Base-by-base conservation (phyloP, 2,888 invertebrate genomes). In the Busseola fusca region DNA sequence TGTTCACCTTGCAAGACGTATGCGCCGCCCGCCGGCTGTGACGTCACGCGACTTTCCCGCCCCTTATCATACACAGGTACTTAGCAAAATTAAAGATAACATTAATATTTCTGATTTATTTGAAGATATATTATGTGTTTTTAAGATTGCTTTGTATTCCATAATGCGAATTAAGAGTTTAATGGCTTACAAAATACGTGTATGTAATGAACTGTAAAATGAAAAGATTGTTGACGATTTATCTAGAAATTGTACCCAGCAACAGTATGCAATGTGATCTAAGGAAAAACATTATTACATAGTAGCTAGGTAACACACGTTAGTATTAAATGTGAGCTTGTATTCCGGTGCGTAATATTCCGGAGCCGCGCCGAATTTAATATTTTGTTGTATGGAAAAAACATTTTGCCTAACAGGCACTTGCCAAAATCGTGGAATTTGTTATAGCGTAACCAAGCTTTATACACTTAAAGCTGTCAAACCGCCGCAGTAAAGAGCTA, bases 1-100 rank as follows among this genome's bases (percentile, higher is more conserved):
- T 74, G 48, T 72, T 78, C 78, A 78, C 81, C 71, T 84, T 78
- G 59, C 74, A n/a, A 69, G 70, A 66, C 68, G 78, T 68, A 58
- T 74, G 69, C 68, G 76, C 72, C 40, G 64, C 48, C 65, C 45
- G 64, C 21, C 42, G 34, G 57, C 66, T 57, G 68, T 76, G 82
- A 72, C 72, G 70, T 73, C 81, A 76, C 71, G 25, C 59, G 30
- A 54, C 45, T 27, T 30, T 21, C 34, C 66, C 60, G 45, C 68
- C 57, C 34, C 62, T 69, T 70, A 68, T 59, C 64, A n/a, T 58
- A 60, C 45, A 50, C 21, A n/a, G 69, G 66, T 64, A 76, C 42
- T 52, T 56, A 52, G 42, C 30, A 7, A 59, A 57, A 69, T 69
- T 54, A 48, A 59, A 48, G 34, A 76, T 50, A 57, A 66, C 7